These are phyloP conservation scores for Anagyrus pseudococci DNA, from an alignment of 2,888 invertebrate species.

Conservation along the genomic window DNA sequence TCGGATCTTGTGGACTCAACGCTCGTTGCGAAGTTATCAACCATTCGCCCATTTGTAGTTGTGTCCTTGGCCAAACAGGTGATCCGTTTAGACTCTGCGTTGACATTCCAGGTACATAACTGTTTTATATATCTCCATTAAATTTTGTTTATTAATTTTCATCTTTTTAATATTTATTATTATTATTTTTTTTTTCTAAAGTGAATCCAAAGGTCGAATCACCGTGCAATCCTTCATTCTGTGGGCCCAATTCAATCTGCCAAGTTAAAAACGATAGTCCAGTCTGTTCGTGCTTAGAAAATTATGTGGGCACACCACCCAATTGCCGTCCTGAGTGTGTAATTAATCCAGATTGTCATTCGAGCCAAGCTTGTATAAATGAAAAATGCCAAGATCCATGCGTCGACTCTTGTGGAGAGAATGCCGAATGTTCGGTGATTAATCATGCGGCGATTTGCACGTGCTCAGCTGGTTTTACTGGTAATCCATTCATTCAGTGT, in stretches of 20 bases:
- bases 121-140: background rate
- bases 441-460: constrained; percentile 65
- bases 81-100: constrained; percentile 82
- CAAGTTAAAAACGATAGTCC: constrained; percentile 71
- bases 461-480: constrained; percentile 63
- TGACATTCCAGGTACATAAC: constrained; percentile 62
- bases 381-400: constrained; percentile 65
- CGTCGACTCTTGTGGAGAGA: constrained; percentile 62
- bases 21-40: constrained; percentile 66
- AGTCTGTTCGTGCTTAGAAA: constrained; percentile 78
- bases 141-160: background rate
- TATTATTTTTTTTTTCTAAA: constrained; percentile 41
- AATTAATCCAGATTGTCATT: constrained; percentile 62
- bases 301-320: constrained; percentile 80
- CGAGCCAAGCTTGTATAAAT: constrained; percentile 63
- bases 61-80: constrained; percentile 65
- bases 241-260: constrained; percentile 83
- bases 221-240: constrained; percentile 80
- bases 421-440: constrained; percentile 63
- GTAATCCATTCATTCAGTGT: constrained; percentile 64
- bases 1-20: constrained; percentile 63
- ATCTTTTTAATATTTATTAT: background rate
- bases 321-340: constrained; percentile 58
- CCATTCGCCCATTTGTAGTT: constrained; percentile 64
- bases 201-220: constrained; percentile 60